A percentile compares a stretch with the other conserved stretches of the same genome.
Conservation (phyloP, 2,113 vertebrate genomes). For the Lontra canadensis region DNA sequence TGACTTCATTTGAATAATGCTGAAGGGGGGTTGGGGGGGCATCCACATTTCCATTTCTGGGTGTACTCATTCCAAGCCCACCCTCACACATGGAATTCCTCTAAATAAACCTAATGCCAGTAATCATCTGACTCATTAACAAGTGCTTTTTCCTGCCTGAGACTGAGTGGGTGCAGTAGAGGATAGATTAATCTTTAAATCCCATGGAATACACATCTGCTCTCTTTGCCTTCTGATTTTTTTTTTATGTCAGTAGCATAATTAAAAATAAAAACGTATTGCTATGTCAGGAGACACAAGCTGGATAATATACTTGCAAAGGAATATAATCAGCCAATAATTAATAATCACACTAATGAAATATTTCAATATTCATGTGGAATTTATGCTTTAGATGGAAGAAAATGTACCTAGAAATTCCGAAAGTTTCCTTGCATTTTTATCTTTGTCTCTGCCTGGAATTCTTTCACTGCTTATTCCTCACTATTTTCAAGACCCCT, state of each 20-base stretch:
- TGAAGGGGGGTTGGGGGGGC: background rate
- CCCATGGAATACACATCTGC: conserved; percentile 65
- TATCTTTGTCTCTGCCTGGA: background rate
- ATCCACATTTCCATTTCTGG: conserved; percentile 60
- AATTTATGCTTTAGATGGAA: conserved; percentile 1
- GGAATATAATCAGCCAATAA: conserved; percentile 43
- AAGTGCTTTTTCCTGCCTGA: conserved; percentile 68
- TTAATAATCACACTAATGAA: conserved; percentile 51
- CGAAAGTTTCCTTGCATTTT: conserved; percentile 3
- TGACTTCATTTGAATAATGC: conserved; percentile 51
- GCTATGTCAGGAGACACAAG: conserved; percentile 56
- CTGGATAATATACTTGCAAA: conserved; percentile 52
- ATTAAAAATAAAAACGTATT: conserved; percentile 67
- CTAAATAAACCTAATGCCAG: conserved; percentile 65
- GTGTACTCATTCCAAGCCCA: conserved; percentile 48
- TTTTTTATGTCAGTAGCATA: conserved; percentile 56
- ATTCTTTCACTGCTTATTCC: background rate
- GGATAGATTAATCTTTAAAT: conserved; percentile 61
- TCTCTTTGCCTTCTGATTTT: conserved; percentile 60
- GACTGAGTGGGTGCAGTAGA: conserved; percentile 63
- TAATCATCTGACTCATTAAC: conserved; percentile 76
- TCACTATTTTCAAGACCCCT: background rate
- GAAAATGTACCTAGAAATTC: conserved; percentile 3
- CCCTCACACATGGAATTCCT: conserved; percentile 57
- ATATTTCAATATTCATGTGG: conserved; percentile 37